These are phyloP conservation scores for Acinonyx jubatus DNA, from an alignment of 2,113 vertebrate genomes.

Conservation along the genomic window DNA sequence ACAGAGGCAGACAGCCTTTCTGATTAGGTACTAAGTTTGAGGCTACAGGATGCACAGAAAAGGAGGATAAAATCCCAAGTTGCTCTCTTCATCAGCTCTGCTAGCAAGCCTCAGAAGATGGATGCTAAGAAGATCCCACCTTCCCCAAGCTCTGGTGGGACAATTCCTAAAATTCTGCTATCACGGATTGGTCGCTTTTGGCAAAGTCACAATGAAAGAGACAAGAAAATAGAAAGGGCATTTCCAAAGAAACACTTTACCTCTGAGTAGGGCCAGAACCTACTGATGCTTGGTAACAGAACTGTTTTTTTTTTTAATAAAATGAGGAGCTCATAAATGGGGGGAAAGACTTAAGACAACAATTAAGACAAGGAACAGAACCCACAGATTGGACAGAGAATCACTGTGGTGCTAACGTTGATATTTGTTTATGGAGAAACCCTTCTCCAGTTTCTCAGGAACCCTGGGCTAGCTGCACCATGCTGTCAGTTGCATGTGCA, in stretches of 20 bases:
- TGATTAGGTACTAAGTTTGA: not conserved
- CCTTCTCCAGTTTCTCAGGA: not conserved
- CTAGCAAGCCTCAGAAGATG: not conserved
- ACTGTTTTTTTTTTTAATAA: not conserved
- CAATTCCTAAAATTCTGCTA: not conserved
- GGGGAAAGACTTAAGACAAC: not conserved
- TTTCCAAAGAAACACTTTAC: not conserved
- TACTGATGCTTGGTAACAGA: not conserved
- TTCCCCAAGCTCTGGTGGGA: not conserved
- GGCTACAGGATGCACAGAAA: not conserved
- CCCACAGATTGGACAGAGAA: not conserved
- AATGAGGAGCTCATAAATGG: not conserved
- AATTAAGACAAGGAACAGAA: not conserved
- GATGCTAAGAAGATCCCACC: not conserved
- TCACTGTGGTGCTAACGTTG: not conserved
- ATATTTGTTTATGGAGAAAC: not conserved
- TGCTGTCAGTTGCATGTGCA: constrained; percentile 88
- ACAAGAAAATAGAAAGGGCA: not conserved
- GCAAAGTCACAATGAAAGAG: not conserved
- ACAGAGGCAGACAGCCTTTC: not conserved
- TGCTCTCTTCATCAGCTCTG: not conserved
- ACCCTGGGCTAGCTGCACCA: not conserved
- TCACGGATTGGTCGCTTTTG: not conserved
- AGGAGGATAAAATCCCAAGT: not conserved
- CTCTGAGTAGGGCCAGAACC: not conserved